These are phyloP conservation scores for Gymnocephalus cernua DNA, from an alignment of 2,113 vertebrate species.

Conservation along the genomic window DNA sequence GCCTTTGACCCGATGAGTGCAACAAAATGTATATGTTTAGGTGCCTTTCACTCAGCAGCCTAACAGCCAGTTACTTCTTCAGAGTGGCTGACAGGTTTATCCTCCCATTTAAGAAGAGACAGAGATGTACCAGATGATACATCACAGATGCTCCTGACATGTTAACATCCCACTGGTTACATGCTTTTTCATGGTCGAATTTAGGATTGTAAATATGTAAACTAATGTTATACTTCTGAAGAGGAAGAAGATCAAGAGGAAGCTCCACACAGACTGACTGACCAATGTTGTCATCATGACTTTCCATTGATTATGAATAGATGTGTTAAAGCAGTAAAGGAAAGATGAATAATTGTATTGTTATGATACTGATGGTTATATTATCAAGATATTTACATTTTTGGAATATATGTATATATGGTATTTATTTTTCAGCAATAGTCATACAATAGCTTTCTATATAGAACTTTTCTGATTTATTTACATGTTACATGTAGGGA, in stretches of 20 bases:
- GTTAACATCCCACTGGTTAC: constrained; percentile 25
- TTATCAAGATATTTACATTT: not conserved
- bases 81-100: constrained; percentile 69
- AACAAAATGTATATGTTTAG: constrained; percentile 69
- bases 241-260: constrained; percentile 1
- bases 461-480: not conserved
- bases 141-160: constrained; percentile 54
- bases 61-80: constrained; percentile 52
- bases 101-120: constrained; percentile 54
- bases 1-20: constrained; percentile 62
- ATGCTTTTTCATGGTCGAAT: constrained; percentile 21
- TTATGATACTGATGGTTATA: not conserved
- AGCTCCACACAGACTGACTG: not conserved
- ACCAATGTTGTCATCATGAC: not conserved
- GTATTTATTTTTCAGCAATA: not conserved
- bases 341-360: not conserved
- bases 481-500: too few relatives aligned
- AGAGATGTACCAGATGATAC: constrained; percentile 36
- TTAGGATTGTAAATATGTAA: constrained; percentile 21
- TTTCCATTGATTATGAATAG: not conserved
- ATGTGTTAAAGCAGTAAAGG: not conserved
- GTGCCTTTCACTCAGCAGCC: constrained; percentile 56
- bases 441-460: not conserved
- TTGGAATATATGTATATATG: not conserved
- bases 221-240: constrained; percentile 3